Base-by-base conservation (phyloP, 1,140 invertebrate genomes). In the Eriocheir sinensis region DNA sequence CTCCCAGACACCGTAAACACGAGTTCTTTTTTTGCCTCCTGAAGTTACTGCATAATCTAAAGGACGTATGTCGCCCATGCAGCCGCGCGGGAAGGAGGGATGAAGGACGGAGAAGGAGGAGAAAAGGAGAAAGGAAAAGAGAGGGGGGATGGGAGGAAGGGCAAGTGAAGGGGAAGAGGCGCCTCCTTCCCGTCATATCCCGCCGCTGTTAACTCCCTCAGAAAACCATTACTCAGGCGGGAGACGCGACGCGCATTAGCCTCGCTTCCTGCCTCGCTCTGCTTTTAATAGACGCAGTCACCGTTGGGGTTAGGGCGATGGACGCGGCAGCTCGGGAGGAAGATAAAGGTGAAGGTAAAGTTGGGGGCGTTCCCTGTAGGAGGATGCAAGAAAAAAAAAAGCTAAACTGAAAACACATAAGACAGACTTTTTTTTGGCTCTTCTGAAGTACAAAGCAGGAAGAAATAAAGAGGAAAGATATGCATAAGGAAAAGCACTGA, bases 201-300 rank as follows among this genome's bases (percentile, higher is more conserved):
- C 48, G 21, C 48, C 36, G 80, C 83, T 86, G 83, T 86, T 86
- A 86, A 86, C 83, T 86, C 83, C 36, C 83, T 86, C 40, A 34
- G 32, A 86, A 86, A 36, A 86, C 83, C 83, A 86, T 86, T 86
- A 86, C 83, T 86, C 83, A 86, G 27, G 34, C 21, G n/a, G 15
- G 83, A 86, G 83, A n/a, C 30, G 83, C 32, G 40, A 41, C 83
- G 34, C 36, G 36, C 83, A 86, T 86, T 36, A 86, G 83, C 83
- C 83, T 38, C 83, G 83, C 83, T 86, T 86, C 83, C 83, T 86
- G 83, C 32, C 60, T 6, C 21, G 27, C 83, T 38, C 83, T 86
- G 83, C 83, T 86, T 86, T 36, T 86, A 86, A 86, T 86, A 86
- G 32, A 86, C 83, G 83, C 40, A n/a, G 83, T 86, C 32, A 27